These are phyloP conservation scores for Todiramphus saurophagus DNA, from an alignment of 2,113 vertebrate genomes.

Conservation along the genomic window DNA sequence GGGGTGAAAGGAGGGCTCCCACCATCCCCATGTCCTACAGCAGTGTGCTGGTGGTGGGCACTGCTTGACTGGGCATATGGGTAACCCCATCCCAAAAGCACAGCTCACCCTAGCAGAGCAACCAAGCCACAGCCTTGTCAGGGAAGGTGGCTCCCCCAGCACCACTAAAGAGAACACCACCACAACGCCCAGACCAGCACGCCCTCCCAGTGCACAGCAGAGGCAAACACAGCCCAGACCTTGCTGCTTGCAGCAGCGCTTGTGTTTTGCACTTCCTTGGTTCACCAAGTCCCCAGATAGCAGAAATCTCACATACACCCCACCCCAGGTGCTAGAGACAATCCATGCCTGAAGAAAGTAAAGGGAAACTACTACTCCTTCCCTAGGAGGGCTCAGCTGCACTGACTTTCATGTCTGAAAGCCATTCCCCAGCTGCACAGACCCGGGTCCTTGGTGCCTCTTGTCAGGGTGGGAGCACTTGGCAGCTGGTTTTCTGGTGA, in stretches of 20 bases:
- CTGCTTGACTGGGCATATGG: neutral
- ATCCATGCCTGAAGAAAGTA: fast-evolving
- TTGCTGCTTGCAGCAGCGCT: neutral
- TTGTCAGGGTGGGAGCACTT: neutral
- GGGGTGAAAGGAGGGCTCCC: neutral
- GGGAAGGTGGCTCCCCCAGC: neutral
- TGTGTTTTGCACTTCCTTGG: neutral
- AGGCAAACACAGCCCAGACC: neutral
- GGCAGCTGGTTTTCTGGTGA: neutral
- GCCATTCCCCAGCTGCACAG: neutral
- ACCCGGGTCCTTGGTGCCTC: neutral
- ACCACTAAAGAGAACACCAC: too few species aligned
- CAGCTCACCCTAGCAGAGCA: neutral
- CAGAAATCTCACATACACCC: neutral
- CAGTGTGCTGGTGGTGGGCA: fast-evolving
- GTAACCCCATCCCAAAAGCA: neutral
- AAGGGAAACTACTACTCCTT: fast-evolving
- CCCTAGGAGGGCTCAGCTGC: neutral
- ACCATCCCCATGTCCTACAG: fast-evolving
- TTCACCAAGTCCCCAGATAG: neutral
- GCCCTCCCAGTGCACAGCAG: neutral
- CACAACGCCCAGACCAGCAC: neutral
- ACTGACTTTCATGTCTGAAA: neutral
- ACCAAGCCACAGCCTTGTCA: neutral
- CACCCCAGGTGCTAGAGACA: neutral